Evolutionary conservation across 2,888 invertebrate genomes (phyloP), one percentile per base, ranked within the genome.

Genomic region (Epicampocera succincta): DNA sequence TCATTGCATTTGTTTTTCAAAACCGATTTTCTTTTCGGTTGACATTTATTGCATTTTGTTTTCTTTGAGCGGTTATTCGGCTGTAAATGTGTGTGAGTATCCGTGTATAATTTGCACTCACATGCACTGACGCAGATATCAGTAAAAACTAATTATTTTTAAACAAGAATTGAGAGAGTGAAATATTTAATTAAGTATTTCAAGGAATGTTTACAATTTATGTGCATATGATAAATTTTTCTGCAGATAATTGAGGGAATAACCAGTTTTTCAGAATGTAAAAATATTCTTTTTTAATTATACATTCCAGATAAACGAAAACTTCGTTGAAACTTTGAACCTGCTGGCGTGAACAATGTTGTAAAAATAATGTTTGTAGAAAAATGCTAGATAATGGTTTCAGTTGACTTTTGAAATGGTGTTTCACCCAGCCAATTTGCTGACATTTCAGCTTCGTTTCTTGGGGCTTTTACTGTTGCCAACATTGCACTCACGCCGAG

Each of bases 251-350:
- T 29, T 52, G 8, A 52, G 52, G n/a, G 29, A 29, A 21, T 21
- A 48, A 9, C 19, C 21, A 21, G 21, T 19, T 48, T 33, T 33
- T 33, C 1, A 8, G 33, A 33, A 33, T 33, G 8, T 33, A 33
- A 21, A 2, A 48, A 19, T 19, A 38, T 17, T 17, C 15, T 17
- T 40, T 12, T 40, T 40, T 40, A 33, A 33, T 33, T 33, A 8
- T 33, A 9, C 8, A 33, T 33, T 33, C 9, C 33, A 33, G 33
- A 8, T 52, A 15, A 17, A 52, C 15, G 12, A 42, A 17, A 66
- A 29, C 25, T 40, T 9, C 42, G 42, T 42, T 52, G 6, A 42
- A 52, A 66, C 66, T 66, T 66, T 66, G 66, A n/a, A 66, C 66
- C 29, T 25, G 40, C 15, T 15, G 12, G 5, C 15, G 25, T 29